Base-by-base conservation (phyloP, 2,797 vertebrate species). In the Remorina albescens region DNA sequence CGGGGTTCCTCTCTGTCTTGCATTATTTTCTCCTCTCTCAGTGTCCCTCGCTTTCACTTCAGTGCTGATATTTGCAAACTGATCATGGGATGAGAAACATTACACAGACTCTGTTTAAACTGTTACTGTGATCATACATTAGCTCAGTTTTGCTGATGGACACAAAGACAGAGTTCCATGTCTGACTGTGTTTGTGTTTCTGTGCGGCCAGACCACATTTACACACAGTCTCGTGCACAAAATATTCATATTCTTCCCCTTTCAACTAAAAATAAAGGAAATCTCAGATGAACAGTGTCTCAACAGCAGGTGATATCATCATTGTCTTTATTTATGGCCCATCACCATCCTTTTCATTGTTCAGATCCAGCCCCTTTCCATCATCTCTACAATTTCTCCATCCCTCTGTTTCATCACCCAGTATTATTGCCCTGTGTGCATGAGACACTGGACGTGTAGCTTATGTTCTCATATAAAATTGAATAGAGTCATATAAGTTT, bases 401-500 rank as follows among this genome's bases (percentile, higher is more conserved):
- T 39, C 25, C 49, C 53, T 53, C 30, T 9, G 28, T 85, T 72
- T 80, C 78, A 84, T 86, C 78, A 81, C 44, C 70, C 23, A 9
- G 8, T 67, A 69, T 70, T 61, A 36, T 51, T 71, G 25, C 11
- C 53, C 15, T 6, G n/a, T 44, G 25, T 34, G 64, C 60, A 78
- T 47, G 51, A 72, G 64, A 67, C 61, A 58, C 55, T 2, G 61
- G 70, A 79, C 66, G 61, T 64, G 70, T 73, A 23, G 47, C 49
- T 71, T 50, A 49, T 61, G 68, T 60, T 71, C 59, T 78, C 72
- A 80, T 82, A 47, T 78, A 85, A 88, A 85, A 78, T 53, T 71
- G 49, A 76, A 87, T 70, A 76, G 59, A 63, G 67, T 75, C 39
- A 26, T 61, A 74, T 78, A 83, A 76, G 49, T 86, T 85, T 78